Conservation (phyloP, 2,797 vertebrate species). For the Hypotaenidia okinawae region DNA sequence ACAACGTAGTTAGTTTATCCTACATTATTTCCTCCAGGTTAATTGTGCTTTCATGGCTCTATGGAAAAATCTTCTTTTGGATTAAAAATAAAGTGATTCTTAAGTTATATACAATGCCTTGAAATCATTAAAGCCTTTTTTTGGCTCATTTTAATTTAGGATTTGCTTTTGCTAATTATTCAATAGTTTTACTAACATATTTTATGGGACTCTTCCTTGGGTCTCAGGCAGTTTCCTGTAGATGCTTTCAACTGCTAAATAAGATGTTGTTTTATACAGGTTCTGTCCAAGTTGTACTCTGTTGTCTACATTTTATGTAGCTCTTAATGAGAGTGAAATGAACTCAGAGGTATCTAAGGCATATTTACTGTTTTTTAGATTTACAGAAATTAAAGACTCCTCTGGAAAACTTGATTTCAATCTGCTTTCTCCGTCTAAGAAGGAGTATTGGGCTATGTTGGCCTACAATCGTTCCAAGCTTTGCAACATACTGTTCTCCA, state of each 20-base stretch:
- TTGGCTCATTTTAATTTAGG: not conserved
- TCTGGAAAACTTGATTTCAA: slow-evolving; percentile 88
- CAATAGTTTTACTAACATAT: not conserved
- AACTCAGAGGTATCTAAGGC: not conserved
- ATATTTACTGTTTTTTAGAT: slow-evolving; percentile 79
- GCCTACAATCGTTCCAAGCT: slow-evolving; percentile 98
- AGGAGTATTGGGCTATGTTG: slow-evolving; percentile 95
- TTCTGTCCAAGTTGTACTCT: slow-evolving; percentile 11
- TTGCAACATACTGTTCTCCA: slow-evolving; percentile 95
- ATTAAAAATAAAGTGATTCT: not conserved
- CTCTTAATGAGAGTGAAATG: slow-evolving; percentile 31
- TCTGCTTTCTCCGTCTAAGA: slow-evolving; percentile 87
- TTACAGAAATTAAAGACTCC: slow-evolving; percentile 89
- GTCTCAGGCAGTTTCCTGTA: not conserved
- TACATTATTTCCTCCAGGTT: slow-evolving; percentile 12
- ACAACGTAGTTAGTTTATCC: slow-evolving; percentile 39
- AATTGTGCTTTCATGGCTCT: slow-evolving; percentile 5
- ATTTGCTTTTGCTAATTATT: not conserved
- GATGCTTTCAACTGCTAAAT: not conserved
- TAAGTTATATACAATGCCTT: not conserved
- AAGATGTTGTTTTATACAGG: not conserved
- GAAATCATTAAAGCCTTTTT: not conserved
- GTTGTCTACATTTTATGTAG: not conserved
- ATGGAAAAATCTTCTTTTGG: not conserved
- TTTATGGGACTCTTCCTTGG: not conserved